Conservation (phyloP, 2,888 invertebrate species). For the Fissipunctia ypsillon region DNA sequence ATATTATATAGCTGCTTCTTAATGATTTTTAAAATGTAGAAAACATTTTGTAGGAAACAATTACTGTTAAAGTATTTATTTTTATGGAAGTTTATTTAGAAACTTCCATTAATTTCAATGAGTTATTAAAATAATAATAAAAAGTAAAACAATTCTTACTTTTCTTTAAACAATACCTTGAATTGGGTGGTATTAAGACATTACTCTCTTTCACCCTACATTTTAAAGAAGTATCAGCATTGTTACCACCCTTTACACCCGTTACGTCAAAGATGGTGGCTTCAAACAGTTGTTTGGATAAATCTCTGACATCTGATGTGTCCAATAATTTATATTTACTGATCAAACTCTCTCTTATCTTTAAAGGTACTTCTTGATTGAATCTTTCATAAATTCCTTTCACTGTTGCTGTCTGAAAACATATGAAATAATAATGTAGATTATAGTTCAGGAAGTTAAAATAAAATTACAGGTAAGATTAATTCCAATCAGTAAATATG, state of each 20-base stretch:
- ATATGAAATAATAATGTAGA: neutral
- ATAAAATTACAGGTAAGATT: neutral
- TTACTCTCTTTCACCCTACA: constrained; percentile 84
- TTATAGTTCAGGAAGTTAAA: neutral
- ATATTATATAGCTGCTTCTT: neutral
- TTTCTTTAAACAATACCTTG: constrained; percentile 84
- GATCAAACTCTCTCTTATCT: constrained; percentile 63
- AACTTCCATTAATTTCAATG: no score
- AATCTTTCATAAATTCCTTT: constrained; percentile 74
- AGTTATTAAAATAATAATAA: neutral
- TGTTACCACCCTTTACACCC: constrained; percentile 90
- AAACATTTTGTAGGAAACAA: neutral
- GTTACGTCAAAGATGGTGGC: constrained; percentile 74
- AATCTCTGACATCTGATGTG: constrained; percentile 75
- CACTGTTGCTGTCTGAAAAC: constrained; percentile 75
- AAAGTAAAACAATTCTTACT: constrained; percentile 34
- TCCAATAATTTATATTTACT: constrained; percentile 76
- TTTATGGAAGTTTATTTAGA: no score
- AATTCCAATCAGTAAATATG: neutral
- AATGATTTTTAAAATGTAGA: neutral
- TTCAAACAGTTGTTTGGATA: constrained; percentile 79
- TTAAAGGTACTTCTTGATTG: constrained; percentile 66
- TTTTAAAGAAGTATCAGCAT: constrained; percentile 85
- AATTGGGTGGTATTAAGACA: constrained; percentile 92
- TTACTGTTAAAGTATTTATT: neutral